A percentile compares a stretch with the other conserved stretches of the same genome.
phyloP scores from a whole-genome alignment of 2,113 vertebrate species.

The Pomatostomus ruficeps region DNA sequence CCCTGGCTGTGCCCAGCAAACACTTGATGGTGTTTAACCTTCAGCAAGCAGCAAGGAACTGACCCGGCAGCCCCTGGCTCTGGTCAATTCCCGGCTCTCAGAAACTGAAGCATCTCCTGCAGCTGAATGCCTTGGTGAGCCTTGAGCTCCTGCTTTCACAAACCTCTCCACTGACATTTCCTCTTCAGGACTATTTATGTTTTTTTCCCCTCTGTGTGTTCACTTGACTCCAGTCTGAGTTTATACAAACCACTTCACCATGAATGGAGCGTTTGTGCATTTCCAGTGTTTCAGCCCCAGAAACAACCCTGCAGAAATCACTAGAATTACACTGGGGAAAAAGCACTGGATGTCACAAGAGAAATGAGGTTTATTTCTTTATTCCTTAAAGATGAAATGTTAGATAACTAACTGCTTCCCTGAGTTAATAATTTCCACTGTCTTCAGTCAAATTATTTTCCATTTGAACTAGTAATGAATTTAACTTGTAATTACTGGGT shows the following conservation, averaged over 20 bases:
- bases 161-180: neutral
- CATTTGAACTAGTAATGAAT: neutral
- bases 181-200: slow-evolving; percentile 9
- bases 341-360: neutral
- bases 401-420: neutral
- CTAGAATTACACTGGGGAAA: neutral
- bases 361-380: neutral
- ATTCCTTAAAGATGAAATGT: neutral
- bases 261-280: neutral
- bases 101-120: neutral
- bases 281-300: neutral
- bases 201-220: neutral
- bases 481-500: neutral
- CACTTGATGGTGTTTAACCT: neutral
- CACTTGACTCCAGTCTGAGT: neutral
- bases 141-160: neutral
- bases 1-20: neutral
- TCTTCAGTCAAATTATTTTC: neutral
- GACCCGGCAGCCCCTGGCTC: neutral
- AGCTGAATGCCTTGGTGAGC: neutral
- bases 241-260: slow-evolving; percentile 6
- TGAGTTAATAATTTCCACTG: neutral
- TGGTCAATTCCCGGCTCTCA: neutral
- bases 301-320: neutral
- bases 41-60: neutral